A percentile compares a stretch with the other conserved stretches of the same genome.
These are phyloP conservation scores for Tetramorium simillimum DNA, from an alignment of 1,140 invertebrate species.

Conservation along the genomic window DNA sequence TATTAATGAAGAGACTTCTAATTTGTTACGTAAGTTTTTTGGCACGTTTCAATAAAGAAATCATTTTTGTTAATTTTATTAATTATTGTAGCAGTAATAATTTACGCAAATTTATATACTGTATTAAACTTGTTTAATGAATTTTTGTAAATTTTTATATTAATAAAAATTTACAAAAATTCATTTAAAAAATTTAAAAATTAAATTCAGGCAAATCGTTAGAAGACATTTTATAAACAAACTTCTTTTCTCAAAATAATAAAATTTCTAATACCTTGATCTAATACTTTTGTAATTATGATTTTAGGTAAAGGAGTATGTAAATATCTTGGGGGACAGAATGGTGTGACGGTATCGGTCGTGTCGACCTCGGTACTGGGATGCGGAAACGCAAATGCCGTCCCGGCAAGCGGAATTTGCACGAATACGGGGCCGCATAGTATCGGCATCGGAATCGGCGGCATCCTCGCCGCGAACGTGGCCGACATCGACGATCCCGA, in stretches of 20 bases:
- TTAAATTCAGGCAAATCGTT: not conserved
- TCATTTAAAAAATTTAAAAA: too few species aligned
- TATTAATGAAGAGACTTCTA: not conserved
- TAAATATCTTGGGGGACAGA: slow-evolving; percentile 83
- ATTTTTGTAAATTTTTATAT: not conserved
- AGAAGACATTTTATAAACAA: not conserved
- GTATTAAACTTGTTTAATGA: not conserved
- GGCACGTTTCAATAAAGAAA: not conserved
- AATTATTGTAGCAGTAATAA: not conserved
- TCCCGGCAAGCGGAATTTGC: slow-evolving; percentile 60
- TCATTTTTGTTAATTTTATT: slow-evolving; percentile 6
- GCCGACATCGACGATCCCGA: slow-evolving; percentile 83
- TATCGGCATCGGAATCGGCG: slow-evolving; percentile 68
- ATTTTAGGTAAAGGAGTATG: slow-evolving; percentile 82
- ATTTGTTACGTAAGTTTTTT: not conserved
- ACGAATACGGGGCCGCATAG: slow-evolving; percentile 66
- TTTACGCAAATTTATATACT: not conserved
- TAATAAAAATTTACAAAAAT: not conserved
- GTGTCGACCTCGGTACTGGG: slow-evolving; percentile 78
- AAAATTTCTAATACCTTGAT: not conserved
- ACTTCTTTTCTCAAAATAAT: not conserved
- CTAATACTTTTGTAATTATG: not conserved
- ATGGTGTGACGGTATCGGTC: slow-evolving; percentile 84
- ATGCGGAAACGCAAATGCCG: slow-evolving; percentile 62
- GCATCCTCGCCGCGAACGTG: slow-evolving; percentile 56